Conservation (phyloP, 2,888 invertebrate genomes). For the Stenolophus ochropezus region DNA sequence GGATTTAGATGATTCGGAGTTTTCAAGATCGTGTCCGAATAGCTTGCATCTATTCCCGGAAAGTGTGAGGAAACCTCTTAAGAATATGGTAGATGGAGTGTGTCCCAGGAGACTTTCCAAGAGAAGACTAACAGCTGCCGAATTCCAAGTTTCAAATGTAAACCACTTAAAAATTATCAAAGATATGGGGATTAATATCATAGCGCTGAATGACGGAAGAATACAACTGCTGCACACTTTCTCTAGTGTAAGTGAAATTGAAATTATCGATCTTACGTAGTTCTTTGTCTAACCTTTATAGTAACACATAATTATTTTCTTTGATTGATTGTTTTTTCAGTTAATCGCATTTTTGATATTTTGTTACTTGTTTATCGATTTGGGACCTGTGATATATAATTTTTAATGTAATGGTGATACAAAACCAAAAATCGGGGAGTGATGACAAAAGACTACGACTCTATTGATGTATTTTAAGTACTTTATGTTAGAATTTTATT, state of each 20-base stretch:
- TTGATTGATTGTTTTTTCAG: conserved; percentile 35
- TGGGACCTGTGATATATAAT: conserved; percentile 33
- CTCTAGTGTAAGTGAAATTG: conserved; percentile 81
- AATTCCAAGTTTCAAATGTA: conserved; percentile 85
- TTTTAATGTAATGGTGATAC: conserved; percentile 38
- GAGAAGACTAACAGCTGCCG: conserved; percentile 80
- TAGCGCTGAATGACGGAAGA: conserved; percentile 91
- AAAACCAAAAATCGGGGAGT: conserved; percentile 5
- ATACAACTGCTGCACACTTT: conserved; percentile 94
- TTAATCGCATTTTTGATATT: conserved; percentile 30
- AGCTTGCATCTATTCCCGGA: conserved; percentile 89
- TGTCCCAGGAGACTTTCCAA: conserved; percentile 81
- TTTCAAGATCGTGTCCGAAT: conserved; percentile 86
- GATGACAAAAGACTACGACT: conserved; percentile 13
- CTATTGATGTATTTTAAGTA: conserved; percentile 17
- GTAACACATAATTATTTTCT: conserved; percentile 11
- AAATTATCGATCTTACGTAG: conserved; percentile 18
- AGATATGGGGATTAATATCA: conserved; percentile 96
- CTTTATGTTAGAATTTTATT: conserved; percentile 33
- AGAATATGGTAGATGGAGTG: conserved; percentile 88
- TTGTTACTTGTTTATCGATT: conserved; percentile 44
- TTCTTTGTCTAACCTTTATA: conserved; percentile 16
- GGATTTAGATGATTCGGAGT: conserved; percentile 78
- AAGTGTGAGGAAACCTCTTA: conserved; percentile 87
- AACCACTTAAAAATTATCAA: conserved; percentile 91